These are phyloP conservation scores for Micromesistius poutassou DNA, from an alignment of 2,797 vertebrate species.

Conservation along the genomic window DNA sequence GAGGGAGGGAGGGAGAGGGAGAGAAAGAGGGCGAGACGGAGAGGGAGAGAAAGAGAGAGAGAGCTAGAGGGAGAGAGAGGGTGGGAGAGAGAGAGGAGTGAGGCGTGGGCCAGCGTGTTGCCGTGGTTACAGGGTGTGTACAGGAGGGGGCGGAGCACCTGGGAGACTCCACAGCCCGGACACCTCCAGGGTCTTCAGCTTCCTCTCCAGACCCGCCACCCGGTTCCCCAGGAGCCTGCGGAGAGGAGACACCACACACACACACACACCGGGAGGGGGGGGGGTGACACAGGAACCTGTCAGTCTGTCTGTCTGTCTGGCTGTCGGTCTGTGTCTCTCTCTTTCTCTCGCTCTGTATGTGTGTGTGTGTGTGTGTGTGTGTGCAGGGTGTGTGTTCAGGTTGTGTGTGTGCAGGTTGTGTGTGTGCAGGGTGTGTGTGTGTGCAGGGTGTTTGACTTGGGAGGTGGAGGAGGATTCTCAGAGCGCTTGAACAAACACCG, in stretches of 20 bases:
- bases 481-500: conserved; percentile 14
- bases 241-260: no score
- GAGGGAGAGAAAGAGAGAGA: not conserved
- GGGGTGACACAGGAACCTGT: no score
- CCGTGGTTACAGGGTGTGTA: no score
- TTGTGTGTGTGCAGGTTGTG: not conserved
- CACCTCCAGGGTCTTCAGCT: conserved; percentile 92
- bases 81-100: not conserved
- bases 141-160: conserved; percentile 65
- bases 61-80: no score
- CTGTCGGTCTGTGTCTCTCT: no score
- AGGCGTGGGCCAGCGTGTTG: not conserved
- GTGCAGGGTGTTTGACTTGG: conserved; percentile 91
- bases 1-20: not conserved
- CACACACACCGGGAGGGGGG: no score
- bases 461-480: conserved; percentile 91
- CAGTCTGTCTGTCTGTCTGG: no score
- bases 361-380: no score
- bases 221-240: conserved; percentile 91
- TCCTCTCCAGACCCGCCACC: conserved; percentile 93
- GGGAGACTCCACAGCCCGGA: conserved; percentile 97
- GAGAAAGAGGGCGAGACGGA: not conserved
- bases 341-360: no score
- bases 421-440: not conserved
- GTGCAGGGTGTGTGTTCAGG: no score